Evolutionary conservation across 2,113 vertebrate genomes (phyloP), one percentile per base, ranked within the genome.

Genomic region (Uria lomvia): DNA sequence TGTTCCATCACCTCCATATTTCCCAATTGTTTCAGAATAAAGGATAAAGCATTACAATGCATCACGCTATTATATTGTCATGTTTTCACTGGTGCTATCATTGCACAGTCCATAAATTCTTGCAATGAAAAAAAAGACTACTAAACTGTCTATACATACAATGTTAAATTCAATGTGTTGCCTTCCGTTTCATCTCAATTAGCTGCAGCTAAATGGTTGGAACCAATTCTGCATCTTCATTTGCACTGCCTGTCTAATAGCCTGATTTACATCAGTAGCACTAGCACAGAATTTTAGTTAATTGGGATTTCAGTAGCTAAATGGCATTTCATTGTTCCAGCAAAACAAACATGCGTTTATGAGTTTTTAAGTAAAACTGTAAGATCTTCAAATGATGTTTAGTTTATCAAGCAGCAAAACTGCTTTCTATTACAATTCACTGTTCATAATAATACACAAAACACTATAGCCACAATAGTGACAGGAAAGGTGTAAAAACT

Each of bases 31-130:
- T 95, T 91, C 65, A 55, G 71, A 93, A 73, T 91, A 72, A 82
- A 77, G 43, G 38, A 79, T 76, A 90, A 95, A 92, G 56, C 74
- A 92, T 93, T 93, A 87, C 73, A 80, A 70, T 42, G 52, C 0
- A 0, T 91, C 49, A 21, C 1, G 9, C 45, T 86, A 78, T 95
- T 92, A 92, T 43, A 78, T 12, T 94, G 92, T 89, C 87, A 67
- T 97, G 91, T 96, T 97, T 97, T 92, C 82, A 75, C 67, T 90
- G 67, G 67, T 93, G 85, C 76, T 93, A 80, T 94, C 80, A 40
- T 88, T 93, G 88, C 86, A 96, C 26, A 92, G 82, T 88, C 85
- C 95, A 97, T 96, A 97, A 97, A 97, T 96, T 95, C 82, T 83
- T 83, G 67, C 87, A 87, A 71, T 94, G 85, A 91, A 78, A 87